Base-by-base conservation (phyloP, 2,797 vertebrate species). In the Syngnathus rostellatus region DNA sequence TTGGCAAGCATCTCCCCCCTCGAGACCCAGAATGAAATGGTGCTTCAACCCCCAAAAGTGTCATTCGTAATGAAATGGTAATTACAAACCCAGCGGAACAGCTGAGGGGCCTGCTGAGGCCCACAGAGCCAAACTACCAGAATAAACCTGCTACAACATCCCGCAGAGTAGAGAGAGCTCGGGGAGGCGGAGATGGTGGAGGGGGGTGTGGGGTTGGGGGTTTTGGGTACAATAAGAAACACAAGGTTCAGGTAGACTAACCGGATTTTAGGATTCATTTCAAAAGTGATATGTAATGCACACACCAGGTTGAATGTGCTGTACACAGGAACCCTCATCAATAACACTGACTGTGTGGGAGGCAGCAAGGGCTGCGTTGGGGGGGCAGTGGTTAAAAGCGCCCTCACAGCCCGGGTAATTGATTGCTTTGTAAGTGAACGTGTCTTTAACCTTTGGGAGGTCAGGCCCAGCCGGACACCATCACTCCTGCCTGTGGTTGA, bases 381-480 rank as follows among this genome's bases (percentile, higher is more conserved):
- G 81, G 78, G 80, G 72, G 77, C 77, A 77, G 85, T 85, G 83
- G 77, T 87, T 87, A 87, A 88, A 88, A 89, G 86, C 79, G 78
- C 81, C 85, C 84, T 81, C 85, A 86, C 84, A 85, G 83, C 69
- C 85, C 72, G 76, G 75, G 86, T 91, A 91, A 91, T 90, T 89
- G 90, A 91, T 91, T 91, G 89, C 87, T 88, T 86, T 91, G 87
- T 91, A 91, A 90, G 87, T 82, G 90, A 91, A 92, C 85, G 84
- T 90, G 89, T 90, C 89, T 92, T 91, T 91, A 90, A 91, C 90
- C 90, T 91, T 91, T 90, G 80, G 81, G 89, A 90, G 89, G 89
- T 90, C 88, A 86, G 87, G 85, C 89, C 87, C 87, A 88, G 86
- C 89, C 86, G 85, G 87, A 90, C 84, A 85, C 88, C 89, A 90